Evolutionary conservation across 2,888 invertebrate genomes (phyloP).

Genomic region (Augiades crinisus): DNA sequence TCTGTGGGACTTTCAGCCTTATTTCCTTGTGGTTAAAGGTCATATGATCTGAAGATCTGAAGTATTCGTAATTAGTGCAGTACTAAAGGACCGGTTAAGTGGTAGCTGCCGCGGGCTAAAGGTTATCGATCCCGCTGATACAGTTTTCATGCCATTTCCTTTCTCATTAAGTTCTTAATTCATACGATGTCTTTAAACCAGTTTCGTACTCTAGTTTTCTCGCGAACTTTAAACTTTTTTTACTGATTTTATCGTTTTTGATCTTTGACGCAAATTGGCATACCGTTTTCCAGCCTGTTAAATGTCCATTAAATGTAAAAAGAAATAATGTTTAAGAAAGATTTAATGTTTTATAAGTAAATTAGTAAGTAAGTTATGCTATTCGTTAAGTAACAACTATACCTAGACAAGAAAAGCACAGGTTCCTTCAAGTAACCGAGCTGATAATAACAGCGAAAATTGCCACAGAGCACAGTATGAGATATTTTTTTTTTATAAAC

Average conservation of each 20-base stretch:
- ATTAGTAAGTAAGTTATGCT: too few relatives aligned
- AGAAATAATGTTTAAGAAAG: neutral
- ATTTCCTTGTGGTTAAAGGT: neutral
- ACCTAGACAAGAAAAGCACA: too few relatives aligned
- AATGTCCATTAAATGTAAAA: neutral
- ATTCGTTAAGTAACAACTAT: too few relatives aligned
- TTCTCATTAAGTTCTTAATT: conserved; percentile 26
- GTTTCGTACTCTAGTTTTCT: conserved; percentile 21
- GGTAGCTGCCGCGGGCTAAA: conserved; percentile 22
- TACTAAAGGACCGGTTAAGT: conserved; percentile 21
- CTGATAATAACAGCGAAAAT: too few relatives aligned
- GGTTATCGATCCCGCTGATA: conserved; percentile 27
- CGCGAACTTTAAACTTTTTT: conserved; percentile 20
- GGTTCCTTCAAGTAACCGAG: too few relatives aligned
- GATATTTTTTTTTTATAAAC: too few relatives aligned
- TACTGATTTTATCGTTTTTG: conserved; percentile 19
- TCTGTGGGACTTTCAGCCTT: neutral
- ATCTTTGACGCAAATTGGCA: conserved; percentile 4
- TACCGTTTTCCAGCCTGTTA: neutral
- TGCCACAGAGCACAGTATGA: too few relatives aligned
- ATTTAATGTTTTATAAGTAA: too few relatives aligned
- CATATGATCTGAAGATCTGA: neutral
- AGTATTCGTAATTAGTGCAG: conserved; percentile 18
- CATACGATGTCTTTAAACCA: conserved; percentile 19
- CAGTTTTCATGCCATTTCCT: conserved; percentile 26